phyloP scores from a whole-genome alignment of 2,888 invertebrate species.

The Melanargia galathea region DNA sequence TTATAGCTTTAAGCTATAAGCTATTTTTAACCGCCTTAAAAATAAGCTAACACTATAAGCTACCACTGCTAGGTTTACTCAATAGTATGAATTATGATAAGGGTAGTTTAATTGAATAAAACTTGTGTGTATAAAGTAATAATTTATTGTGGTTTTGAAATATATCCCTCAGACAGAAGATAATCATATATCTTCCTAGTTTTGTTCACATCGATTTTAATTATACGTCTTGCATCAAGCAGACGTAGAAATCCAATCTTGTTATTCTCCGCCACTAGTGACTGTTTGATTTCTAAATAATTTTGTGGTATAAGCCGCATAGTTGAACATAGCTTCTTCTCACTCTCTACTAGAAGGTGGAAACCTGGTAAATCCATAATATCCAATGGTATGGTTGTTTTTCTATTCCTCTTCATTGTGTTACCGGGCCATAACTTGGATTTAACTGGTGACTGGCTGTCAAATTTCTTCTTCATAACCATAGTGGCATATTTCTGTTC shows the following conservation, averaged over 20 bases:
- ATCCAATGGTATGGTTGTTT: conserved; percentile 77
- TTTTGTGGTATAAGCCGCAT: conserved; percentile 89
- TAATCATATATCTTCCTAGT: conserved; percentile 94
- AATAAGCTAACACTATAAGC: too few species aligned
- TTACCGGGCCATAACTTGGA: conserved; percentile 37
- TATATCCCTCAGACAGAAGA: conserved; percentile 87
- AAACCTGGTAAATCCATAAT: conserved; percentile 90
- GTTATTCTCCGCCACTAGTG: conserved; percentile 88
- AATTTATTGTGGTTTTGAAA: conserved; percentile 83
- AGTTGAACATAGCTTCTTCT: conserved; percentile 89
- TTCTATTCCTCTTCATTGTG: conserved; percentile 56
- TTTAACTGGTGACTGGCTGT: conserved; percentile 62
- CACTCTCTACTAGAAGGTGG: conserved; percentile 86
- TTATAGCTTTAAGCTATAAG: too few species aligned
- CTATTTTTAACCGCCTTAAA: too few species aligned
- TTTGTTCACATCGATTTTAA: conserved; percentile 97
- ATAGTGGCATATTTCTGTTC: conserved; percentile 65
- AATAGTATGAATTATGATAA: too few species aligned
- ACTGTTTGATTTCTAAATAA: conserved; percentile 89
- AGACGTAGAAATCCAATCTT: conserved; percentile 88
- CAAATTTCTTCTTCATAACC: conserved; percentile 66
- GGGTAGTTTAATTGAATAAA: too few species aligned
- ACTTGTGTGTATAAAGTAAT: conserved; percentile 24
- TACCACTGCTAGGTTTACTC: too few species aligned
- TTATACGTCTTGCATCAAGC: conserved; percentile 90